Evolutionary conservation across 2,113 vertebrate genomes (phyloP).

Genomic region (Machaerirhynchus nigripectus): DNA sequence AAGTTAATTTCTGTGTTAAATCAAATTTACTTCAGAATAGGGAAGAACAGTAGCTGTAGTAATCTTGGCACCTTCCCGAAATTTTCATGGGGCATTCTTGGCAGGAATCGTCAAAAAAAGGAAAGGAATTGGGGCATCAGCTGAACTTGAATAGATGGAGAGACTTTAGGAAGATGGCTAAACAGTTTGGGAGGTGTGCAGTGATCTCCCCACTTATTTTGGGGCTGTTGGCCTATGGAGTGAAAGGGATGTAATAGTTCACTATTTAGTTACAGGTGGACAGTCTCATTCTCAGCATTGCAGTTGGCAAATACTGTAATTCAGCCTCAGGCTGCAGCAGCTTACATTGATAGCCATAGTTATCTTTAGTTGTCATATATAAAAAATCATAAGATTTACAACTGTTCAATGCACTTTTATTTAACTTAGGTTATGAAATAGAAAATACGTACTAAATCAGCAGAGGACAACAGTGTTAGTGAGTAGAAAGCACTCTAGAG

Average conservation of each 20-base stretch:
- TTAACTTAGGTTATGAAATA: neutral
- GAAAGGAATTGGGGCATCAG: neutral
- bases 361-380: neutral
- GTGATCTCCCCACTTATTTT: neutral
- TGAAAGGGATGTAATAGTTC: neutral
- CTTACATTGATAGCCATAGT: neutral
- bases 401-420: neutral
- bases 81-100: neutral
- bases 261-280: neutral
- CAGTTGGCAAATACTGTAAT: neutral
- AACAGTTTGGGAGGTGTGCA: neutral
- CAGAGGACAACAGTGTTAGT: neutral
- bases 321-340: neutral
- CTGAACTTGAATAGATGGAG: neutral
- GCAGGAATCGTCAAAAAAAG: neutral
- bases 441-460: neutral
- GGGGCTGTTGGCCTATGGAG: neutral
- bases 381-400: neutral
- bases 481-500: neutral
- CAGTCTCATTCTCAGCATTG: neutral
- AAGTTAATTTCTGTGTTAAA: neutral
- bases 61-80: accelerated
- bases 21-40: neutral
- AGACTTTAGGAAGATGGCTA: neutral
- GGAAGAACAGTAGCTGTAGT: neutral